phyloP scores from a whole-genome alignment of 2,113 vertebrate genomes.

The Gopherus evgoodei region DNA sequence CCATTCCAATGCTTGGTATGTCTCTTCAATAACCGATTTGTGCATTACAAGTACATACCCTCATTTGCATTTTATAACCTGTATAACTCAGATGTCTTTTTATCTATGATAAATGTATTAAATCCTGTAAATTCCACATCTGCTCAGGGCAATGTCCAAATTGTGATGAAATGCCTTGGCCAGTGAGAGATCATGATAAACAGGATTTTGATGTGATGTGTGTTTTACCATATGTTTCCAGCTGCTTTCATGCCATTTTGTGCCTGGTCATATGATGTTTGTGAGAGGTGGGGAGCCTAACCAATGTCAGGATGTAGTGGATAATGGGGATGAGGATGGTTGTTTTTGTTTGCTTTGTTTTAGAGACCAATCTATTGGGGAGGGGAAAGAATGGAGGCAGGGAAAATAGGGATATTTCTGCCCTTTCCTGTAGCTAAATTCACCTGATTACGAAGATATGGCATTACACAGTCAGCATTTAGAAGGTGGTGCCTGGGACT shows the following conservation, averaged over 20 bases:
- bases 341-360: background rate
- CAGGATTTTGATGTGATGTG: too few relatives aligned
- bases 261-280: background rate
- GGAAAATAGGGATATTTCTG: background rate
- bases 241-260: background rate
- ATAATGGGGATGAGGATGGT: too few relatives aligned
- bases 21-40: too few relatives aligned
- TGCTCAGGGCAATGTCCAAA: background rate
- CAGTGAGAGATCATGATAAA: too few relatives aligned
- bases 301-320: too few relatives aligned
- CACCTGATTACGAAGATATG: background rate
- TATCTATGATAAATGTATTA: background rate
- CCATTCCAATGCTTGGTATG: background rate
- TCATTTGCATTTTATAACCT: background rate
- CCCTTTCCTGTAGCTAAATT: background rate
- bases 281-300: background rate
- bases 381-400: background rate
- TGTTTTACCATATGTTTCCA: background rate
- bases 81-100: background rate
- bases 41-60: background rate
- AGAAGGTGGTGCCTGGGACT: too few relatives aligned
- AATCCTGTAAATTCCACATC: background rate
- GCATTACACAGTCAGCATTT: background rate
- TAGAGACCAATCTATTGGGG: background rate
- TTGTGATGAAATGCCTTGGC: background rate